Base-by-base conservation (phyloP, 2,113 vertebrate species). In the Poeciliopsis occidentalis region DNA sequence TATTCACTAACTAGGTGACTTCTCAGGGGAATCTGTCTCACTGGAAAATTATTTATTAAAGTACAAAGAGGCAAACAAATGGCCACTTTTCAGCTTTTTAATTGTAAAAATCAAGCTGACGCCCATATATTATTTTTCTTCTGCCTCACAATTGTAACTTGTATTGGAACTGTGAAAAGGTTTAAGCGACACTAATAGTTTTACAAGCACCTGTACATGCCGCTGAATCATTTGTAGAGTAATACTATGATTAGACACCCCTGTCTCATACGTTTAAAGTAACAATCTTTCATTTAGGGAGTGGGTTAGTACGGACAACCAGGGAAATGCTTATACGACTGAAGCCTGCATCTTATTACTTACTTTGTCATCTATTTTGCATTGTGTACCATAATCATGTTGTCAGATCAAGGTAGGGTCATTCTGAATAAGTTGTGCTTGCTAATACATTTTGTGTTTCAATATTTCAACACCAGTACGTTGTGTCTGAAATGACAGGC, bases 271-370 rank as follows among this genome's bases (percentile, higher is more conserved):
- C 0, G 15, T 30, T 29, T 62, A 62, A 63, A 63, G 61, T 17
- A 12, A 12, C 61, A 31, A 6, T 63, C 29, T 22, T 65, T n/a
- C n/a, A 31, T 31, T 51, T 64, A 37, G 22, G 34, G 22, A 66
- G 12, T 3, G 22, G 13, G 47, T 11, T 27, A n/a, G 39, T 68
- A 32, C 4, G 41, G 7, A n/a, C 29, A 74, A 39, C 22, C n/a
- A 22, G 1, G 70, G 31, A 64, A 29, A 17, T 79, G 39, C 64
- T 54, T 37, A 1, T 67, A 61, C 12, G 32, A 30, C 22, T 76
- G 60, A 71, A 54, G 10, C 27, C 64, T 32, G 5, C 27, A 19
- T 34, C 57, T 65, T 81, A 75, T 71, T 76, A 67, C 22, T 74
- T 64, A 61, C 7, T 71, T 74, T 54, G 17, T 44, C 0, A 31